Conservation (phyloP, 2,113 vertebrate species). For the Mus pahari region DNA sequence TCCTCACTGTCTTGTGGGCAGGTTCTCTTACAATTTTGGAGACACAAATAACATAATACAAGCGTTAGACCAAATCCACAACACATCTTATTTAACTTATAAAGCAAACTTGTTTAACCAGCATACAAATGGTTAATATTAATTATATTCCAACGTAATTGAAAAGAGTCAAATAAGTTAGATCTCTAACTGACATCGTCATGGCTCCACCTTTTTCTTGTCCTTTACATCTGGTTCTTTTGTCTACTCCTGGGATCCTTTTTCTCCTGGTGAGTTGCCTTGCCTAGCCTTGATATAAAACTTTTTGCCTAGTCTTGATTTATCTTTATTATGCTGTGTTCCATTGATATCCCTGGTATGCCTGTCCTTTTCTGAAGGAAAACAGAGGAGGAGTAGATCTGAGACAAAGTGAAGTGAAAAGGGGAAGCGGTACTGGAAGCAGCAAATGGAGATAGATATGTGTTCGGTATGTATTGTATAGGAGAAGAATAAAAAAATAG, state of each 20-base stretch:
- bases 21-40: too few relatives aligned
- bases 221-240: neutral
- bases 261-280: neutral
- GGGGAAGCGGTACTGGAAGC: neutral
- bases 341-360: neutral
- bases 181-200: neutral
- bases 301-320: neutral
- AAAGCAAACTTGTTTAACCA: neutral
- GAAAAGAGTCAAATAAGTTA: neutral
- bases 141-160: neutral
- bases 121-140: neutral
- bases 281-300: too few relatives aligned
- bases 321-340: neutral
- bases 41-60: too few relatives aligned
- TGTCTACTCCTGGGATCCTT: neutral
- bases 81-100: conserved; percentile 24
- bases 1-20: too few relatives aligned
- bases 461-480: neutral
- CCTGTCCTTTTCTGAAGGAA: neutral
- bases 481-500: neutral
- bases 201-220: neutral
- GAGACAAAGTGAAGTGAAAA: too few relatives aligned
- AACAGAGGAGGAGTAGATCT: too few relatives aligned
- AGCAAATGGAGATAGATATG: accelerated
- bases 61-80: too few relatives aligned